These are phyloP conservation scores for Plemyria rubiginata DNA, from an alignment of 2,888 invertebrate genomes.

Conservation along the genomic window DNA sequence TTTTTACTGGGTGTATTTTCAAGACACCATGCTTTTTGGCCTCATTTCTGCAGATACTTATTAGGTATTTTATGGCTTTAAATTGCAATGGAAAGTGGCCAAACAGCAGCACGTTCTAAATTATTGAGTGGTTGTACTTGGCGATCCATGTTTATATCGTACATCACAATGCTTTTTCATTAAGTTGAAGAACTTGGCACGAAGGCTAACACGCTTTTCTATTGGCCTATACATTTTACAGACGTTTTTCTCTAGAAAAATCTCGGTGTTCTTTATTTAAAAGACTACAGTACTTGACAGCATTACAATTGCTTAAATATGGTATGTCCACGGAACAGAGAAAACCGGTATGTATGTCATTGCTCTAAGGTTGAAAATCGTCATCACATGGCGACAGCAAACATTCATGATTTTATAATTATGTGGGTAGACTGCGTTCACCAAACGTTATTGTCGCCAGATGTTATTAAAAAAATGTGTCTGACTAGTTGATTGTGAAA, in stretches of 20 bases:
- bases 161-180: conserved; percentile 37
- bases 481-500: too few species aligned
- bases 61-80: conserved; percentile 1
- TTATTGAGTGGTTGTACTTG: conserved; percentile 44
- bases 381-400: background rate
- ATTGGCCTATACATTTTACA: background rate
- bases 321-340: too few species aligned
- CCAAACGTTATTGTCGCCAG: background rate
- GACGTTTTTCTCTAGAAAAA: background rate
- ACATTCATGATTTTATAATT: background rate
- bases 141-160: conserved; percentile 35
- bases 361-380: background rate
- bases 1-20: background rate
- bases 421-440: background rate
- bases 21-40: conserved; percentile 4
- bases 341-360: too few species aligned
- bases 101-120: conserved; percentile 48
- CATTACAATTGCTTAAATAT: too few species aligned
- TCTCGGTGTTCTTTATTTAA: background rate
- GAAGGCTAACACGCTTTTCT: background rate
- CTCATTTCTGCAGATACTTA: conserved; percentile 7
- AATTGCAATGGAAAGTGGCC: conserved; percentile 57
- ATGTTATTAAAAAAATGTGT: background rate
- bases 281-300: too few species aligned
- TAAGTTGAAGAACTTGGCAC: conserved; percentile 44